Conservation (phyloP, 2,113 vertebrate genomes). For the Azemiops feae region DNA sequence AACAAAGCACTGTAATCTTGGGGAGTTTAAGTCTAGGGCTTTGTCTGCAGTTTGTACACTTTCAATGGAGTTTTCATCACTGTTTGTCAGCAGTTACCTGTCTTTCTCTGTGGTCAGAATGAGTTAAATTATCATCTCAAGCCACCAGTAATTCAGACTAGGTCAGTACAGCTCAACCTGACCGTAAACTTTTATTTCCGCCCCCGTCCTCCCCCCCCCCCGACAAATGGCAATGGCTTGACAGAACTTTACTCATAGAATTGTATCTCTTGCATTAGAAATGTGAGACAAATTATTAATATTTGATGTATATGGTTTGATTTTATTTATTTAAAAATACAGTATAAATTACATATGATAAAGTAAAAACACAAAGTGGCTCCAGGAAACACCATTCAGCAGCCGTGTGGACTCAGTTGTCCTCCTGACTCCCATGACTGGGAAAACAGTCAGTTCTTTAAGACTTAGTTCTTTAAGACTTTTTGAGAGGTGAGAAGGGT, state of each 20-base stretch:
- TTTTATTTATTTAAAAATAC: background rate
- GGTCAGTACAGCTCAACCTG: background rate
- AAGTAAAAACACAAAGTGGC: background rate
- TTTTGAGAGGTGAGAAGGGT: background rate
- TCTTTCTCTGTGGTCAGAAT: background rate
- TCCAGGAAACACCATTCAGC: background rate
- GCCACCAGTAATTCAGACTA: background rate
- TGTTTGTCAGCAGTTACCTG: background rate
- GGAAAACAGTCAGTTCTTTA: background rate
- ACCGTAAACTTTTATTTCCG: background rate
- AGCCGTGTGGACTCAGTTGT: background rate
- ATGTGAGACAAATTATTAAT: background rate
- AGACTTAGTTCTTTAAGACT: background rate
- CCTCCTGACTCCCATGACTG: background rate
- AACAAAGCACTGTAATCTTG: constrained; percentile 4
- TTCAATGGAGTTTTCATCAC: background rate
- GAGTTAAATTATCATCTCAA: background rate
- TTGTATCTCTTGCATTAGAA: background rate
- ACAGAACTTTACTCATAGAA: background rate
- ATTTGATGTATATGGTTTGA: background rate
- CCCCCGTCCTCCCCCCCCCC: too few relatives aligned
- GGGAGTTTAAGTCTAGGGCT: constrained; percentile 20
- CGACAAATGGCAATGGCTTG: background rate
- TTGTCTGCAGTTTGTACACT: background rate
- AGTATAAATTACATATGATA: background rate